A percentile compares a stretch with the other conserved stretches of the same genome.
Conservation (phyloP, 2,888 invertebrate genomes). For the Enchytraeus crypticus region DNA sequence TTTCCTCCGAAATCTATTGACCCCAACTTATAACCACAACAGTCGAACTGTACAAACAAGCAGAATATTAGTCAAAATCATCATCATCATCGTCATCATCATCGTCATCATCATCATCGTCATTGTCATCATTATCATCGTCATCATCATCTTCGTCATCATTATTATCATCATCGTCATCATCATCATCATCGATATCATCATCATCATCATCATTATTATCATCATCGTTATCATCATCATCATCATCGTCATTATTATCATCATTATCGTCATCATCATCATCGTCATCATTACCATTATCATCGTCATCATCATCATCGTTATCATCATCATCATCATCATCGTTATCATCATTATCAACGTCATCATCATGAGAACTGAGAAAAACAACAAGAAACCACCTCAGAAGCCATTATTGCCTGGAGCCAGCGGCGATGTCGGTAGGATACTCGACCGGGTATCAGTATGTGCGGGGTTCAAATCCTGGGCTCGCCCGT, state of each 20-base stretch:
- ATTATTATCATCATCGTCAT: not conserved
- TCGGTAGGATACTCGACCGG: no score
- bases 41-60: not conserved
- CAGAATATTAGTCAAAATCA: not conserved
- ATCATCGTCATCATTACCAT: not conserved
- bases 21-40: no score
- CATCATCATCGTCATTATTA: not conserved
- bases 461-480: no score
- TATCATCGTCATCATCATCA: not conserved
- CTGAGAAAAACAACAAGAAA: no score
- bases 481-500: no score
- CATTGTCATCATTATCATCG: not conserved
- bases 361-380: no score
- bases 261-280: not conserved
- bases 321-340: not conserved
- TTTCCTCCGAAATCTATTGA: no score
- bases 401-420: no score
- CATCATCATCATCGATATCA: not conserved
- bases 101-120: not conserved
- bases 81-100: not conserved
- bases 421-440: no score
- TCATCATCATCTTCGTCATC: not conserved
- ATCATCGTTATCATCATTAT: not conserved
- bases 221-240: not conserved
- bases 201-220: not conserved